Evolutionary conservation across 2,113 vertebrate species (phyloP), one percentile per base, ranked within the genome.

Genomic region (Xyrauchen texanus): DNA sequence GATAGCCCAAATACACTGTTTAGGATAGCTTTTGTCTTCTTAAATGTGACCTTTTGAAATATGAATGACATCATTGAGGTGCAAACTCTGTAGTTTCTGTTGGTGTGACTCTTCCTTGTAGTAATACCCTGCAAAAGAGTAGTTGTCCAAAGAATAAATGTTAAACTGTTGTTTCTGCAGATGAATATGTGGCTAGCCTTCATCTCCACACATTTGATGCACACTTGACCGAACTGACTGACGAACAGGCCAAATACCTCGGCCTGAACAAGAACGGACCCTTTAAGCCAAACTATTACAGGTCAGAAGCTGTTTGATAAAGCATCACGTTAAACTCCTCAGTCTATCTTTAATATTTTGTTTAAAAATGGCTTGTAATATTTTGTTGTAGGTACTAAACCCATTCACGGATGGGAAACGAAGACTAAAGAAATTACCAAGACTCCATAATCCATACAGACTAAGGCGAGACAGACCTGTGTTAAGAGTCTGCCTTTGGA

Each of bases 231-330:
- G 98, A 99, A 78, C 94, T 99, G 11, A 94, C 88, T 0, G 98
- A 99, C 2, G 98, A 99, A 57, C 98, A 99, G 88, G 98, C 98
- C 42, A 99, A 99, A 86, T 99, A 99, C 85, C 92, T 99, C 89
- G 98, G 98, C 79, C 90, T 99, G 82, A 99, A 99, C 87, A 99
- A 99, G 90, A 99, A 99, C 2, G 98, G 98, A 6, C 98, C 98
- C 79, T 99, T 99, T 86, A 99, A 99, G 92, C 98, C 98, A 83
- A 99, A 99, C 91, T 99, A 99, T 91, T 99, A 99, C 89, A 96
- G 98, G 98, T 97, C 68, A 90, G 76, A 12, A n/a, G 4, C 7
- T 15, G 63, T 2, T 57, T 55, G 13, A 12, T 5, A 58, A 15
- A 7, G 3, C 2, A 58, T 13, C 55, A 10, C 49, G 21, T 13